Evolutionary conservation across 2,888 invertebrate genomes (phyloP).

Genomic region (Pseudococcus viburni): DNA sequence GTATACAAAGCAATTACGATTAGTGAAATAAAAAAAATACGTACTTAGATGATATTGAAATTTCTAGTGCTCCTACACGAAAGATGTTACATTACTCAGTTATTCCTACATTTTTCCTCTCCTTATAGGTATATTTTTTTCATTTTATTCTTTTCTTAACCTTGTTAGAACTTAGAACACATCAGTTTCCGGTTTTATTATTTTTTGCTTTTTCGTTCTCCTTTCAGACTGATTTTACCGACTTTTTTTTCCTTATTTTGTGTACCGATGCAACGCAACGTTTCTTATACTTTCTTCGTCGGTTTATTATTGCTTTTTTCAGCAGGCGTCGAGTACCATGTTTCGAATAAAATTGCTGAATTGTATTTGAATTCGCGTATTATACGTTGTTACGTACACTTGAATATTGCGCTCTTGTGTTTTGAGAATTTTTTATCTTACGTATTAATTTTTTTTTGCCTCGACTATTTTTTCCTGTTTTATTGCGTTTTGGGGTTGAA

Average conservation of each 20-base stretch:
- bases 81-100: background rate
- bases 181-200: background rate
- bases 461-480: background rate
- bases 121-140: background rate
- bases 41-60: background rate
- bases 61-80: background rate
- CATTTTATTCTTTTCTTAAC: background rate
- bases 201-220: background rate
- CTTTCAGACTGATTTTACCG: background rate
- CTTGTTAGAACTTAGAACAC: background rate
- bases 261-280: background rate
- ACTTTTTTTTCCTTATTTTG: background rate
- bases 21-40: background rate
- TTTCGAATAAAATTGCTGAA: conserved; percentile 32
- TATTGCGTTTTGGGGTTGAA: background rate
- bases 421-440: background rate
- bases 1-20: no score
- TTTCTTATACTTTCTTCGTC: background rate
- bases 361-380: conserved; percentile 4
- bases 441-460: background rate
- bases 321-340: background rate
- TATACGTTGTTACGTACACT: background rate
- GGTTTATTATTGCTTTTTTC: conserved; percentile 8
- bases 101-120: background rate
- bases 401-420: conserved; percentile 13